Conservation (phyloP, 2,888 invertebrate genomes). For the Oscheius sp. region DNA sequence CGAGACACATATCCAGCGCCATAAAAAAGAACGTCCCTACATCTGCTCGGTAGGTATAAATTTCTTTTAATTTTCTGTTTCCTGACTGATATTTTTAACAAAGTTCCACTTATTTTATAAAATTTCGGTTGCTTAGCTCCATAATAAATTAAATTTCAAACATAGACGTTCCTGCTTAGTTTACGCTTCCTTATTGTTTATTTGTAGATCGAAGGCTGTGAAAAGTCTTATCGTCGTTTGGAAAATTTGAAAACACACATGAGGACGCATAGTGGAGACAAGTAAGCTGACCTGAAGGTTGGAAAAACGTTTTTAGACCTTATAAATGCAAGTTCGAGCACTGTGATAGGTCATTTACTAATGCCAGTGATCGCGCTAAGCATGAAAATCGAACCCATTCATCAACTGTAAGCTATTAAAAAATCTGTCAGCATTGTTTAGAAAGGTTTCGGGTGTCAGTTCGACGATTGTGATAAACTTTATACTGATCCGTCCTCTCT, state of each 20-base stretch:
- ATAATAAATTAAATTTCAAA: too few species aligned
- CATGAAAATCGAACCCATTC: conserved; percentile 99
- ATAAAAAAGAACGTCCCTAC: conserved; percentile 9
- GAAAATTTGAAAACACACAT: conserved; percentile 97
- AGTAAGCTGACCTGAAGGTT: conserved; percentile 78
- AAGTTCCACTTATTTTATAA: too few species aligned
- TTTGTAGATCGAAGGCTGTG: conserved; percentile 90
- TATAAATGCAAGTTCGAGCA: conserved; percentile 88
- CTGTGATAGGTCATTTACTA: conserved; percentile 96
- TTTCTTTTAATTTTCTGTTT: too few species aligned
- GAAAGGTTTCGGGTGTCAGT: conserved; percentile 86
- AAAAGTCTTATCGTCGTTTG: conserved; percentile 92
- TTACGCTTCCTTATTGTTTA: not conserved
- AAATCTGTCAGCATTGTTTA: not conserved
- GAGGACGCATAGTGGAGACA: conserved; percentile 93
- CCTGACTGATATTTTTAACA: too few species aligned
- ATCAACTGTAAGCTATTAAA: conserved; percentile 82
- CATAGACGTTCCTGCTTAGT: too few species aligned
- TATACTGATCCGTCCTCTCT: conserved; percentile 98
- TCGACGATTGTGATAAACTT: conserved; percentile 93
- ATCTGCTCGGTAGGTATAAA: not conserved
- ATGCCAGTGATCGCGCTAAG: conserved; percentile 96
- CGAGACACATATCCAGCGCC: conserved; percentile 9
- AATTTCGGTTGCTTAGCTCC: too few species aligned
- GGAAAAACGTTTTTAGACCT: conserved; percentile 13